Evolutionary conservation across 2,888 invertebrate species (phyloP), one percentile per base, ranked within the genome.

Genomic region (Xestia xanthographa): DNA sequence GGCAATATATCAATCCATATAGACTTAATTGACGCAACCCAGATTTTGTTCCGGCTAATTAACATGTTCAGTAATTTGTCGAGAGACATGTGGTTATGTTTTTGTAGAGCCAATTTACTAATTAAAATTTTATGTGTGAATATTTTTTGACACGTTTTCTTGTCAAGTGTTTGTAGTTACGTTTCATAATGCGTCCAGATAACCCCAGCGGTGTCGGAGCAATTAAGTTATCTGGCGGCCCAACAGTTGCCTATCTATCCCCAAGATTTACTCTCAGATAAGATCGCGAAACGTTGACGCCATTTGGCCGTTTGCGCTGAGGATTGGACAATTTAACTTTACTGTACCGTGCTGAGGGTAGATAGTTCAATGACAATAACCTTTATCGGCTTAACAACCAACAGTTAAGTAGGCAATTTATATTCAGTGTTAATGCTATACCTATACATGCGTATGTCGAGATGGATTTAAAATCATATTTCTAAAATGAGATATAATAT

Each of bases 311-410:
- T 92, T 93, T 92, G 93, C 89, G 86, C 88, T 92, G 90, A 88
- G 92, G 92, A 94, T 95, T 95, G 94, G 93, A 94, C 95, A 95
- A 95, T 96, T 95, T 94, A 95, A 94, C 93, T 93, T 92, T 92
- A 92, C 91, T 93, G 91, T 89, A 90, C 91, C 90, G 80, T 82
- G 86, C 81, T 74, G 92, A 92, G 94, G 94, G 93, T 92, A 92
- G 93, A 93, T 93, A 93, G 92, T 94, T 93, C 90, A 91, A 93
- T 92, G 93, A 93, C 93, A 94, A 93, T 95, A 93, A 94, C 92
- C 92, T 93, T 93, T 95, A 95, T 95, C 93, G 91, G 91, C 90
- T 92, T 89, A 87, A 88, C 89, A 88, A 91, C 92, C 93, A 90
- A 92, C 92, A 91, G 90, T 90, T 86, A 94, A 94, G 90, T 90